Conservation (phyloP, 2,888 invertebrate genomes). For the Chrysotoxum bicinctum region DNA sequence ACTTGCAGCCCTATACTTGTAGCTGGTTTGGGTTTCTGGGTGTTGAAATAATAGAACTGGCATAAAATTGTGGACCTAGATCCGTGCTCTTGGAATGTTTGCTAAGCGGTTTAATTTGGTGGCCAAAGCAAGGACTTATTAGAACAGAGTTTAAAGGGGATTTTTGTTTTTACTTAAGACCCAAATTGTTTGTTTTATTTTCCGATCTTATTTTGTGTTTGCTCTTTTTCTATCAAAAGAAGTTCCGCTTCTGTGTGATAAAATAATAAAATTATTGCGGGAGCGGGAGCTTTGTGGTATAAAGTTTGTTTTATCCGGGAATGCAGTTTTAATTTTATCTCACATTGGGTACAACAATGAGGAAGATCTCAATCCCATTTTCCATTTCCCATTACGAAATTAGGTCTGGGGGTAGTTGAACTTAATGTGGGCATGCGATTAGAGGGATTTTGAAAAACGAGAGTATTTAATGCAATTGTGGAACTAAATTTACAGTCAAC, state of each 20-base stretch:
- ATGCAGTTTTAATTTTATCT: conserved; percentile 36
- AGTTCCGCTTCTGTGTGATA: conserved; percentile 49
- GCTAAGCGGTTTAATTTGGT: conserved; percentile 63
- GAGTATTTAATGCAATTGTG: neutral
- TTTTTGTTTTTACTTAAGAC: neutral
- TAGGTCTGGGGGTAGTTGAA: conserved; percentile 46
- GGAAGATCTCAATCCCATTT: conserved; percentile 11
- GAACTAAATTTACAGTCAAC: too few species aligned
- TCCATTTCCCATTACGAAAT: conserved; percentile 17
- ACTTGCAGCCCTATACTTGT: neutral
- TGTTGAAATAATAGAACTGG: conserved; percentile 2
- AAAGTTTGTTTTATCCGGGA: conserved; percentile 32
- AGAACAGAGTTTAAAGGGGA: conserved; percentile 37
- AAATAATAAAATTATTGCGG: conserved; percentile 20
- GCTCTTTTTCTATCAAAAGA: conserved; percentile 18
- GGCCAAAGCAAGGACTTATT: conserved; percentile 49
- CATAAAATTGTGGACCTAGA: conserved; percentile 18
- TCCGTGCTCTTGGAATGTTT: conserved; percentile 45
- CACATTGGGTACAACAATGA: conserved; percentile 9
- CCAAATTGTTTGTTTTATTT: neutral
- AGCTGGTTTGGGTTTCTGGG: neutral
- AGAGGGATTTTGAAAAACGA: conserved; percentile 14
- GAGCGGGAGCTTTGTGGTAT: conserved; percentile 47
- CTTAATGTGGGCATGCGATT: conserved; percentile 22
- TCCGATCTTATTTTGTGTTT: neutral